These are phyloP conservation scores for Astreopora myriophthalma DNA, from an alignment of 64 coral and sea anemone species.

Conservation along the genomic window DNA sequence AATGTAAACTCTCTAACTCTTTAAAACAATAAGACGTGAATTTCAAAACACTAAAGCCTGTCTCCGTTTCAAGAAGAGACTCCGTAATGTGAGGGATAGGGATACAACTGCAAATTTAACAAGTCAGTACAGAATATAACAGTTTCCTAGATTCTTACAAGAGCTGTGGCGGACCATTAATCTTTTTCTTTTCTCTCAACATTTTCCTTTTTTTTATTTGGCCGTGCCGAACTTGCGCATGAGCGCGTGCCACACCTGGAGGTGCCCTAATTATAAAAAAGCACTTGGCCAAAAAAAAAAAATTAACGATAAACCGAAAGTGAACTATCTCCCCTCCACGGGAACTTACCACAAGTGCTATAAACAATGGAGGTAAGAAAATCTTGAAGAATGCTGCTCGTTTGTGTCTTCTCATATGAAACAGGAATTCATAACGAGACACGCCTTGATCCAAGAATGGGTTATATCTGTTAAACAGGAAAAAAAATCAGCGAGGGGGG, in stretches of 20 bases:
- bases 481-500: neutral
- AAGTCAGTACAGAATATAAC: no score
- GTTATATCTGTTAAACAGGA: constrained; percentile 78
- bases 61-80: no score
- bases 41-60: no score
- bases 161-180: no score
- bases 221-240: neutral
- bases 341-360: constrained; percentile 90
- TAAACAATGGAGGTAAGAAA: constrained; percentile 98
- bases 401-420: constrained; percentile 98
- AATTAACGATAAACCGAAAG: neutral
- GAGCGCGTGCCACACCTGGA: neutral
- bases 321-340: no score
- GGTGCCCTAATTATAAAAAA: neutral
- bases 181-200: no score
- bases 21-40: no score
- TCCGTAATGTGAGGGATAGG: no score
- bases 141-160: no score
- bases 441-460: constrained; percentile 98
- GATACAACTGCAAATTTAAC: no score
- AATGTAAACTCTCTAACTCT: no score
- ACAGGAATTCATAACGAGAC: constrained; percentile 95
- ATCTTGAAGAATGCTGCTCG: constrained; percentile 98
- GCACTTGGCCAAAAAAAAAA: neutral
- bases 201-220: neutral